Evolutionary conservation across 2,113 vertebrate genomes (phyloP).

Genomic region (Tyto alba): DNA sequence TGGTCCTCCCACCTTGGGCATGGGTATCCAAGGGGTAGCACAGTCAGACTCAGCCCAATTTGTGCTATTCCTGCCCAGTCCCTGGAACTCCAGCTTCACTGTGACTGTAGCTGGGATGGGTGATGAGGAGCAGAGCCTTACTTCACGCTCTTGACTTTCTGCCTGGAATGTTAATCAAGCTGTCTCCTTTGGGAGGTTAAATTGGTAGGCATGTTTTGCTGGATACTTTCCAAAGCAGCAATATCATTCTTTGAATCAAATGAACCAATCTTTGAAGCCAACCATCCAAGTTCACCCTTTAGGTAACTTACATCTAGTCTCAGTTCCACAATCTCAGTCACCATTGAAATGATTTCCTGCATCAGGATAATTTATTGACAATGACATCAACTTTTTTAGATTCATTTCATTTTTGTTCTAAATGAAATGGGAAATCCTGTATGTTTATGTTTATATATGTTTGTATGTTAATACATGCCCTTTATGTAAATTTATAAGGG

Average conservation of each 20-base stretch:
- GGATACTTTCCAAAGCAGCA: background rate
- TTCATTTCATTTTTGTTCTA: background rate
- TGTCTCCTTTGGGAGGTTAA: background rate
- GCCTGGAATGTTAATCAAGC: background rate
- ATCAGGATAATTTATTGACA: background rate
- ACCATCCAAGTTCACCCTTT: background rate
- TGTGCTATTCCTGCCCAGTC: background rate
- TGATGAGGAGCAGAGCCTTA: background rate
- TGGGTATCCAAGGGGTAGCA: background rate
- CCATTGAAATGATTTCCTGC: background rate
- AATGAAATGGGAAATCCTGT: background rate
- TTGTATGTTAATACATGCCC: background rate
- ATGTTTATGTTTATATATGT: background rate
- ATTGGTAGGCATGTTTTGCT: background rate
- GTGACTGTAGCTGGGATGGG: background rate
- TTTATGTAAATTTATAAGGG: background rate
- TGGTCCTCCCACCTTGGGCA: background rate
- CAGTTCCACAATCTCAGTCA: fast-evolving
- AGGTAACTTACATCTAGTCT: background rate
- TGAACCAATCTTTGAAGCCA: background rate
- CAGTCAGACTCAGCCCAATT: background rate
- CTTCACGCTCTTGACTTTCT: background rate
- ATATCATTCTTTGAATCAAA: background rate
- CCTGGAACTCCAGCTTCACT: background rate
- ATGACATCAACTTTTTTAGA: background rate